phyloP scores from a whole-genome alignment of 2,888 invertebrate genomes.

The Eupithecia subumbrata region DNA sequence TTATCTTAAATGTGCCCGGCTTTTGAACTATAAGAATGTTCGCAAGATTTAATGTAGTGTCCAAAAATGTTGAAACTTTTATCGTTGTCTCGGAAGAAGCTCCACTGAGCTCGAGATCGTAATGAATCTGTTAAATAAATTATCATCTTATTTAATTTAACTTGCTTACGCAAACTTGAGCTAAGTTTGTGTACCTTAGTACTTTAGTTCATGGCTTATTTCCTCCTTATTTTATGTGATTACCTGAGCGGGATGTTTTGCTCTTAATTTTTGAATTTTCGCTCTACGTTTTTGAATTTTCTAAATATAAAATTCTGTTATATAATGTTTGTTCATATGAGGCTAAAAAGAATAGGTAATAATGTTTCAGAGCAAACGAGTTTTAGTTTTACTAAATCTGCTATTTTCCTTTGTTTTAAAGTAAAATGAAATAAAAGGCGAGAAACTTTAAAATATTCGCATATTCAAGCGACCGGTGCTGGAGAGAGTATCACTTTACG shows the following conservation, averaged over 20 bases:
- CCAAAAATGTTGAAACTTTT: constrained; percentile 46
- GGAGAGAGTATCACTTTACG: constrained; percentile 28
- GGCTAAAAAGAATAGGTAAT: neutral
- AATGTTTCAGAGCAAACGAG: neutral
- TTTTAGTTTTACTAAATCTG: neutral
- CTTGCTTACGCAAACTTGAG: constrained; percentile 33
- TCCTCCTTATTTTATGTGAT: constrained; percentile 10
- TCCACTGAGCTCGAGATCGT: constrained; percentile 39
- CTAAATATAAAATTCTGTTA: neutral
- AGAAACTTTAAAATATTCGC: constrained; percentile 9
- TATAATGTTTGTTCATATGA: too few species aligned
- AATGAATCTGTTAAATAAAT: constrained; percentile 48
- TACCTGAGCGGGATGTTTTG: neutral
- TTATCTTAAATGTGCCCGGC: neutral
- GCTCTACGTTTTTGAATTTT: neutral
- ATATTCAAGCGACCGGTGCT: constrained; percentile 11
- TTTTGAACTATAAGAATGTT: constrained; percentile 30
- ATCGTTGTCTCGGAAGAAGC: constrained; percentile 39
- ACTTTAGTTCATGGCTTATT: constrained; percentile 29
- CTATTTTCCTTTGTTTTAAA: neutral
- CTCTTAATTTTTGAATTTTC: neutral
- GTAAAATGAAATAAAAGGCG: neutral
- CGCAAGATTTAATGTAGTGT: constrained; percentile 44
- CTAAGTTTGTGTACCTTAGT: constrained; percentile 35
- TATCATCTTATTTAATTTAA: constrained; percentile 45